phyloP scores from a whole-genome alignment of 2,113 vertebrate species.

The Bolborhynchus lineola region DNA sequence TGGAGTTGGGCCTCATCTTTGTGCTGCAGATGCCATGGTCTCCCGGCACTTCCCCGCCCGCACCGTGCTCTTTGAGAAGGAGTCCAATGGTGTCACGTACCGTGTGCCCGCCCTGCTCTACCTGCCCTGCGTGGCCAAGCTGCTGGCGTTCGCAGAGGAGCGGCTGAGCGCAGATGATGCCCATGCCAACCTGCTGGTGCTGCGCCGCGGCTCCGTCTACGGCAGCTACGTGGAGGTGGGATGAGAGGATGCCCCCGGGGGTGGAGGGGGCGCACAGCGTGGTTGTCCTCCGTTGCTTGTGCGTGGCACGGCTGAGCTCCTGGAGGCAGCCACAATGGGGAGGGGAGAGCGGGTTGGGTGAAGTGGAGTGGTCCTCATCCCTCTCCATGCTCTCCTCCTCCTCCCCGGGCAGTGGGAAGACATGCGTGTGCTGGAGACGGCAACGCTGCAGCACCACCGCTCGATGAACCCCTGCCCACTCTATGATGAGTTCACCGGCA shows the following conservation, averaged over 20 bases:
- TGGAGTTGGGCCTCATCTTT: neutral
- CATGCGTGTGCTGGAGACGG: constrained; percentile 80
- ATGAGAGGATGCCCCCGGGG: fast-evolving
- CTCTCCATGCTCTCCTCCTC: neutral
- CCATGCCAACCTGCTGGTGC: constrained; percentile 88
- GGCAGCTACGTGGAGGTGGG: constrained; percentile 86
- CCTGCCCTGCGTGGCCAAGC: constrained; percentile 72
- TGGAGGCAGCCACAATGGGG: fast-evolving
- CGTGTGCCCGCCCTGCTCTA: constrained; percentile 87
- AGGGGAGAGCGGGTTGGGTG: neutral
- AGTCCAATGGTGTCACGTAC: constrained; percentile 86
- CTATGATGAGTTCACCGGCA: constrained; percentile 84
- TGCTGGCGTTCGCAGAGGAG: constrained; percentile 93
- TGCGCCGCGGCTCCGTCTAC: constrained; percentile 83
- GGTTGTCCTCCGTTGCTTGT: fast-evolving
- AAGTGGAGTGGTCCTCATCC: neutral
- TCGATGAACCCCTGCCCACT: constrained; percentile 97
- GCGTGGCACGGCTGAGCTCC: fast-evolving
- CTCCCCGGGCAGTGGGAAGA: constrained; percentile 84
- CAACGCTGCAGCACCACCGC: constrained; percentile 81
- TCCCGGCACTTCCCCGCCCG: constrained; percentile 79
- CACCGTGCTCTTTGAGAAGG: constrained; percentile 86
- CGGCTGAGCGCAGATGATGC: constrained; percentile 83
- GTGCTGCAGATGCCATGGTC: constrained; percentile 72
- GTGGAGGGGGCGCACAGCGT: fast-evolving